These are phyloP conservation scores for Galeruca laticollis DNA, from an alignment of 2,888 invertebrate genomes.

Conservation along the genomic window DNA sequence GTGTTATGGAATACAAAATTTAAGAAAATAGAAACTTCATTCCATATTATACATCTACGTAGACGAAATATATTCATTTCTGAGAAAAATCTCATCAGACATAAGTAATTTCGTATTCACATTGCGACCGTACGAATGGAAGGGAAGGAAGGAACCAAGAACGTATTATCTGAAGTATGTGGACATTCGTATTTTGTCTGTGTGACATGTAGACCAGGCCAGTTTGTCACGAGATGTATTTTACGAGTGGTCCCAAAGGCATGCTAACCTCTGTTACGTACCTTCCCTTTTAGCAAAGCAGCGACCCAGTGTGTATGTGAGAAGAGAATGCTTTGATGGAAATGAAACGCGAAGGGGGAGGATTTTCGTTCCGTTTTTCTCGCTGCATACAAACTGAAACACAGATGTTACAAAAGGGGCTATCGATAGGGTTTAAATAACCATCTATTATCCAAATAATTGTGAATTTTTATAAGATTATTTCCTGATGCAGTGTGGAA, in stretches of 20 bases:
- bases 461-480: not conserved
- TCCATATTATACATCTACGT: slow-evolving; percentile 7
- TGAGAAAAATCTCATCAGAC: slow-evolving; percentile 35
- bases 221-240: slow-evolving; percentile 66
- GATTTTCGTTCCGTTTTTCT: slow-evolving; percentile 37
- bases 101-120: slow-evolving; percentile 43
- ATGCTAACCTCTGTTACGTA: slow-evolving; percentile 67
- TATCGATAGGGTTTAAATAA: not conserved
- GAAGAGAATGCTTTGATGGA: slow-evolving; percentile 26
- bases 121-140: slow-evolving; percentile 35
- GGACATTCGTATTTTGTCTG: slow-evolving; percentile 43
- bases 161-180: slow-evolving; percentile 40
- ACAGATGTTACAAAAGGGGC: slow-evolving; percentile 7
- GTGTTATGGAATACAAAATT: not conserved
- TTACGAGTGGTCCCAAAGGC: slow-evolving; percentile 67
- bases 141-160: slow-evolving; percentile 39
- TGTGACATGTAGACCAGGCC: slow-evolving; percentile 39
- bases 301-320: slow-evolving; percentile 47
- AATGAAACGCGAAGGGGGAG: slow-evolving; percentile 32
- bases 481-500: too few relatives aligned
- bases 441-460: not conserved
- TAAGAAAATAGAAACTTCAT: not conserved
- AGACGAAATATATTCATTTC: slow-evolving; percentile 31
- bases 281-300: slow-evolving; percentile 64
- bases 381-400: slow-evolving; percentile 34